Evolutionary conservation across 2,797 vertebrate species (phyloP), one percentile per base, ranked within the genome.

Genomic region (Acanthurus lineatus): DNA sequence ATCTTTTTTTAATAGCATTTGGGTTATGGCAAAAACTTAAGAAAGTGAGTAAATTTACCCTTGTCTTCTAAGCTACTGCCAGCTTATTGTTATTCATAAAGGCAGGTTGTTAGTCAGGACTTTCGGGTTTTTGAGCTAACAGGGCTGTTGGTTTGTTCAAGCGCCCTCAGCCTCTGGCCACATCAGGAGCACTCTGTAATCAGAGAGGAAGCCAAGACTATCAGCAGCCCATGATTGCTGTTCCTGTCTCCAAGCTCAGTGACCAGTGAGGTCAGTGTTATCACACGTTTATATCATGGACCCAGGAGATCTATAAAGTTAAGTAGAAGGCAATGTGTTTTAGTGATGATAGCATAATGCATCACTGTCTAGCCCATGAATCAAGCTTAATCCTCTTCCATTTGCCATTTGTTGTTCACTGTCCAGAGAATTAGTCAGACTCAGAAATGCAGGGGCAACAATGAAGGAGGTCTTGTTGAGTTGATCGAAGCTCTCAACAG

Each of bases 391-490:
- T 79, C 70, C 61, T 61, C 74, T 68, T 79, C 78, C 44, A 56
- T 76, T 83, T 84, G 52, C 57, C 58, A 6, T 76, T 85, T 73
- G 78, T 77, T 64, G 51, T 35, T 79, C 19, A 68, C 67, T 60
- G 49, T 75, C 73, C 75, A 51, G 52, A 54, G 60, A 72, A 72
- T 82, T 77, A 85, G 86, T 79, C 69, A 42, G 83, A 52, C 59
- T 77, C 51, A 61, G 74, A 74, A 82, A 82, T 72, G 56, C 61
- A 64, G 80, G 79, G 76, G 64, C 67, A 2, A 47, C 76, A 69
- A 84, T 90, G 77, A 89, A 88, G 78, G 52, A 83, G 66, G 44
- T 67, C 54, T 90, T 90, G 87, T 92, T 83, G 80, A 85, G 44
- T 32, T 45, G 84, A 82, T 72, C 6, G 71, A 73, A 73, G 32